Evolutionary conservation across 2,888 invertebrate species (phyloP), one percentile per base, ranked within the genome.

Genomic region (Ferdinandea cuprea): DNA sequence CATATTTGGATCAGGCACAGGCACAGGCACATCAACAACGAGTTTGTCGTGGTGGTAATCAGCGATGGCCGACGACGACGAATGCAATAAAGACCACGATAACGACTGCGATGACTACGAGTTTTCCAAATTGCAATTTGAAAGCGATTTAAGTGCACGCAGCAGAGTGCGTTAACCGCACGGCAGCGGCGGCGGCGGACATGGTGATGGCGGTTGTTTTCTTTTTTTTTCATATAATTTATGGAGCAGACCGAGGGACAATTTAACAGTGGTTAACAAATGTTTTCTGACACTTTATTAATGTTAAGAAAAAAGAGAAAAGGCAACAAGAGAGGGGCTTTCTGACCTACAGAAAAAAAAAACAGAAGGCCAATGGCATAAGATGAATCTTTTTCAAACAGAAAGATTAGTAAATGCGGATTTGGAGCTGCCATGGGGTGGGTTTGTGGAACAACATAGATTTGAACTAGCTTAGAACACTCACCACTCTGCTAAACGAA

Each of bases 91-190:
- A 44, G 13, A 44, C 61, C 17, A 46, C 44, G 61, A 32, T 21
- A n/a, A 52, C 37, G 28, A 48, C 35, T 19, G 35, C 42, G 37
- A 44, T n/a, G n/a, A n/a, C n/a, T n/a, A n/a, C 25, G 35, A 48
- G 56, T 35, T 48, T 69, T 76, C 63, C 56, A 69, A 80, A 80
- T 58, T 63, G 74, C 69, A 74, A 58, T 76, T 81, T 76, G 63
- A 68, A 76, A 52, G 69, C 69, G 52, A 71, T 68, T 74, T 61
- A 8, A 48, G 68, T 74, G 74, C 66, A 54, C 54, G 61, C 46
- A 44, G 61, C 46, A 44, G 74, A 69, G 80, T 76, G 76, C 80
- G 76, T 80, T 76, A 71, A 74, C 80, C 68, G 80, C 44, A 15
- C 15, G 17, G 25, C 11, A 37, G 25, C 25, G 25, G 25, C 25